Evolutionary conservation across 2,113 vertebrate genomes (phyloP).

Genomic region (Tursiops truncatus): DNA sequence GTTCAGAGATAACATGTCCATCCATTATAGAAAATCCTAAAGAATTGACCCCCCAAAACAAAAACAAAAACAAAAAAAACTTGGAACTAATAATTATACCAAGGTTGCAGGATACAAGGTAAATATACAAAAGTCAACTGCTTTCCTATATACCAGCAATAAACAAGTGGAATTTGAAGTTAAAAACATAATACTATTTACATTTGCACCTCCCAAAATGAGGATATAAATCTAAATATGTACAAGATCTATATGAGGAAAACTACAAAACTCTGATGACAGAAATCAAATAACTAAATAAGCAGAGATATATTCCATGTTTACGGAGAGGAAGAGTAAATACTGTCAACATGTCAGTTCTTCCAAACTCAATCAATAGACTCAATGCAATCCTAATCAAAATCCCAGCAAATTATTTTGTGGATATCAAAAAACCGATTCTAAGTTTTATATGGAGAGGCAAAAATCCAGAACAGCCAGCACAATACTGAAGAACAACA

Average conservation of each 20-base stretch:
- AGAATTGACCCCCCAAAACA: background rate
- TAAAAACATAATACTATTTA: background rate
- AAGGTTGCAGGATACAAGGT: background rate
- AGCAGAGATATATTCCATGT: background rate
- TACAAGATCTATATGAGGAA: background rate
- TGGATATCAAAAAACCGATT: background rate
- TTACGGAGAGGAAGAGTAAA: background rate
- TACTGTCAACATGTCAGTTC: background rate
- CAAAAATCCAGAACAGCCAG: background rate
- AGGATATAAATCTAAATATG: background rate
- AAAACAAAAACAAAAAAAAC: background rate
- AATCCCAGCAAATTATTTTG: background rate
- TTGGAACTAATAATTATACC: background rate
- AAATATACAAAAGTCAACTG: background rate
- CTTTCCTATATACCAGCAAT: background rate
- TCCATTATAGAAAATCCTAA: background rate
- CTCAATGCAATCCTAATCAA: background rate
- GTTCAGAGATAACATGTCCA: background rate
- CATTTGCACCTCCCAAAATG: background rate
- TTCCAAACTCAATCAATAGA: background rate
- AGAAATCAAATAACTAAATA: background rate
- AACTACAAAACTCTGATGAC: background rate
- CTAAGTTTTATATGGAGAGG: background rate
- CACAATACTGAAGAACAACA: background rate
- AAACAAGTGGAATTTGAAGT: background rate